Conservation (phyloP, 2,113 vertebrate species). For the Hyperopisus bebe region DNA sequence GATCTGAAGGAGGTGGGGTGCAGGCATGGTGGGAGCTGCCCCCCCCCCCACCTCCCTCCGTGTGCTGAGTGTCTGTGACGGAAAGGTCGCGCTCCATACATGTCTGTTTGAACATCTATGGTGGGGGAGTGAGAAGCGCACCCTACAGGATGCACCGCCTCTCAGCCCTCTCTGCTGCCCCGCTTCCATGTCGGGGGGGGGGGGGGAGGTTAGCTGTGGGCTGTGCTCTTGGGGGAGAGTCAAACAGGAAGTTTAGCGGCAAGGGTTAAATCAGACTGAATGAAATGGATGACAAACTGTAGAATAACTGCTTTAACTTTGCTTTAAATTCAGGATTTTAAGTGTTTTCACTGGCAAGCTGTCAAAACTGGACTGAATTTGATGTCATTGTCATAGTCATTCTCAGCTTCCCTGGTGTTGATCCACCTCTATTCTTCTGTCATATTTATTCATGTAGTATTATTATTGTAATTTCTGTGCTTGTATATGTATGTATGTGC, state of each 20-base stretch:
- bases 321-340: not conserved
- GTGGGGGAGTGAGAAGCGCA: not conserved
- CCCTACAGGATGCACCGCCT: too few species aligned
- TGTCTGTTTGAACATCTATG: slow-evolving; percentile 1
- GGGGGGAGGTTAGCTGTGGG: not conserved
- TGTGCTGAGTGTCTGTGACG: slow-evolving; percentile 39
- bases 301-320: not conserved
- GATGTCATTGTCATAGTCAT: not conserved
- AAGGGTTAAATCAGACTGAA: not conserved
- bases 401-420: not conserved
- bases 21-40: not conserved
- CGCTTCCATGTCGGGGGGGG: not conserved
- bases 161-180: not conserved
- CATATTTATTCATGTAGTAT: not conserved
- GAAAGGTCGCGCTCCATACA: slow-evolving; percentile 46
- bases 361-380: not conserved
- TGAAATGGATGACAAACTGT: not conserved
- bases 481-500: not conserved
- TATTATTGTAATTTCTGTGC: not conserved
- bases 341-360: not conserved
- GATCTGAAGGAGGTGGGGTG: not conserved
- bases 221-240: not conserved
- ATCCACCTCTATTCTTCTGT: not conserved
- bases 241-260: not conserved
- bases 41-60: not conserved